Base-by-base conservation (phyloP, 2,797 vertebrate genomes). In the Cossypha dichroa region DNA sequence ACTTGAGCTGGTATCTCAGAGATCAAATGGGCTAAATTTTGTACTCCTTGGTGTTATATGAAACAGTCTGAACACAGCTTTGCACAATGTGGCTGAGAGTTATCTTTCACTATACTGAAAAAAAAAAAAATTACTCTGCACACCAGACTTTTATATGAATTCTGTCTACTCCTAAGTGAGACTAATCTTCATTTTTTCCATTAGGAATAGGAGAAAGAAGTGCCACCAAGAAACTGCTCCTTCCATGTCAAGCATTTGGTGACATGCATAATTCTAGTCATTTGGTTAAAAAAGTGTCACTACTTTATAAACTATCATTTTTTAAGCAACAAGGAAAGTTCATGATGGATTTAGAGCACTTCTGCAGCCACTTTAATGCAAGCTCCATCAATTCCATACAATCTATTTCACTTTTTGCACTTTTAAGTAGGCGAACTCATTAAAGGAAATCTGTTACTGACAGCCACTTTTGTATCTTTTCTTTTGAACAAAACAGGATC, bases 201-300 rank as follows among this genome's bases (percentile, higher is more conserved):
- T 14, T 4, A 54, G 26, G 21, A 83, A 72, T 1, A 56, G 17
- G 8, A 75, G 7, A 74, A 78, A 74, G 13, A 11, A 70, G 16
- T 0, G 0, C 10, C 68, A 85, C 0, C 20, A 38, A 5, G 8
- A 72, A 78, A 34, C 9, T 19, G 7, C 4, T 90, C 9, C 17
- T 83, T 72, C n/a, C 34, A 25, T 4, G 8, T 40, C 51, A 70
- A 45, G 0, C 38, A 70, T 17, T 73, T 51, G 34, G 26, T 26
- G 22, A 43, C 0, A 0, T 8, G 15, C 17, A 84, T 45, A 70
- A 58, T 51, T 49, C 19, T 5, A 38, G 15, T 31, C 15, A 25
- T 62, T 31, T 21, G 3, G 38, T 56, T 66, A 5, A 38, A 34
- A 45, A 72, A 34, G 3, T 16, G 7, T 46, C 33, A 34, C 17